Conservation (phyloP, 1,140 invertebrate genomes). For the Stegodyphus mimosarum region DNA sequence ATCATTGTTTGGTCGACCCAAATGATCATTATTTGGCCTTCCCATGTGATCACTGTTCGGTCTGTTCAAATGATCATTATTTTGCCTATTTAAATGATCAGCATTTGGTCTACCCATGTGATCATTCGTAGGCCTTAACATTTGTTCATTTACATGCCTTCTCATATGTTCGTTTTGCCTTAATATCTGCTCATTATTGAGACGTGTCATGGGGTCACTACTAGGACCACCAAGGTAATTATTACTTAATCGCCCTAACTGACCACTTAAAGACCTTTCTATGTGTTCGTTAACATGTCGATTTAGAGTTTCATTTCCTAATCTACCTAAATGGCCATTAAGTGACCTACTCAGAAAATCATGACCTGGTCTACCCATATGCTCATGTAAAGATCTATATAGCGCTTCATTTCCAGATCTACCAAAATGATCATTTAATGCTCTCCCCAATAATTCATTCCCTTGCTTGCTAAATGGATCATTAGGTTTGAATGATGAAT, state of each 20-base stretch:
- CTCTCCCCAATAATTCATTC: conserved; percentile 53
- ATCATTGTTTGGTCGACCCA: conserved; percentile 14
- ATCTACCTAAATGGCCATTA: conserved; percentile 51
- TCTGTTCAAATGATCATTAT: conserved; percentile 22
- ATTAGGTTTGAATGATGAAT: conserved; percentile 44
- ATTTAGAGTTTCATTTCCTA: conserved; percentile 36
- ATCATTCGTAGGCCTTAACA: conserved; percentile 35
- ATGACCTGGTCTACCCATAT: conserved; percentile 56
- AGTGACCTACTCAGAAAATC: conserved; percentile 43
- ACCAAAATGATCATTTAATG: conserved; percentile 51
- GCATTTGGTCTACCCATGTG: conserved; percentile 20
- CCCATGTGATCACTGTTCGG: conserved; percentile 24
- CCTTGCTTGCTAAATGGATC: conserved; percentile 44
- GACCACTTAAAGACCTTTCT: conserved; percentile 38
- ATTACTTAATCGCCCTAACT: conserved; percentile 47
- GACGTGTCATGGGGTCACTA: conserved; percentile 27
- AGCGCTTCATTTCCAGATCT: conserved; percentile 48
- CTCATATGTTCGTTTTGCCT: conserved; percentile 53
- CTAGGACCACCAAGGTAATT: conserved; percentile 43
- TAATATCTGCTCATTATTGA: conserved; percentile 49
- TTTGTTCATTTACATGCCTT: conserved; percentile 49
- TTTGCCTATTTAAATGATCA: conserved; percentile 1
- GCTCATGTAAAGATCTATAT: conserved; percentile 47
- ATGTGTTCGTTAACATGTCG: conserved; percentile 49
- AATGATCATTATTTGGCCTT: conserved; percentile 34